These are phyloP conservation scores for Drosophila fulvimacula DNA, from an alignment of 2,888 invertebrate genomes.

Conservation along the genomic window DNA sequence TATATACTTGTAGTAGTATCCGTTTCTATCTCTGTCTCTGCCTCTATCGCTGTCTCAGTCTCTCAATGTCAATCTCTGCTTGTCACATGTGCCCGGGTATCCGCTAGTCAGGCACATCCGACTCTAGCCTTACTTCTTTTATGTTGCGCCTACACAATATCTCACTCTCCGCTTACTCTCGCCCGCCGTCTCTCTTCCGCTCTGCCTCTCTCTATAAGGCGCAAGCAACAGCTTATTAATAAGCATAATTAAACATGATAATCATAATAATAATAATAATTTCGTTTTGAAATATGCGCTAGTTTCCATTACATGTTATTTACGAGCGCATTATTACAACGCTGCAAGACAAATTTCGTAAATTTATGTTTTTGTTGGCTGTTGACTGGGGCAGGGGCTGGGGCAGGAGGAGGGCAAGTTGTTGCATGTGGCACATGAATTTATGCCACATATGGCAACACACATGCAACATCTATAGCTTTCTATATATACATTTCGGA, in stretches of 20 bases:
- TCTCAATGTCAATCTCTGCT: not conserved
- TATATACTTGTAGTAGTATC: not conserved
- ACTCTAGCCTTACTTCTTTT: conserved; percentile 1
- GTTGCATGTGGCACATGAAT: conserved; percentile 26
- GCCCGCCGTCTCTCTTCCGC: not conserved
- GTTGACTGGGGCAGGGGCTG: not conserved
- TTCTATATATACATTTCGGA: conserved; percentile 25
- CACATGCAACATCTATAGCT: conserved; percentile 15
- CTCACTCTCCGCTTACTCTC: not conserved
- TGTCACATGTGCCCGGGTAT: not conserved
- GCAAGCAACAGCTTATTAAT: conserved; percentile 60
- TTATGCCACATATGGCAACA: conserved; percentile 28
- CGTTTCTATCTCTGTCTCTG: not conserved
- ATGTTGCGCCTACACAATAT: conserved; percentile 46
- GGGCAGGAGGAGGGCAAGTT: not conserved
- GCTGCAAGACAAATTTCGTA: conserved; percentile 54
- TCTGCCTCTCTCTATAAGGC: conserved; percentile 13
- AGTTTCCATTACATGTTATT: conserved; percentile 60
- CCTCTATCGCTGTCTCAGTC: not conserved
- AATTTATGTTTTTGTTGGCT: conserved; percentile 53
- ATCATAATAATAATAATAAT: conserved; percentile 44
- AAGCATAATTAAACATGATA: conserved; percentile 67
- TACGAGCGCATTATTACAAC: conserved; percentile 61
- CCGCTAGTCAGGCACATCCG: not conserved
- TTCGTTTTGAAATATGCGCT: conserved; percentile 63